Base-by-base conservation (phyloP, 2,888 invertebrate species). In the Rhingia campestris region DNA sequence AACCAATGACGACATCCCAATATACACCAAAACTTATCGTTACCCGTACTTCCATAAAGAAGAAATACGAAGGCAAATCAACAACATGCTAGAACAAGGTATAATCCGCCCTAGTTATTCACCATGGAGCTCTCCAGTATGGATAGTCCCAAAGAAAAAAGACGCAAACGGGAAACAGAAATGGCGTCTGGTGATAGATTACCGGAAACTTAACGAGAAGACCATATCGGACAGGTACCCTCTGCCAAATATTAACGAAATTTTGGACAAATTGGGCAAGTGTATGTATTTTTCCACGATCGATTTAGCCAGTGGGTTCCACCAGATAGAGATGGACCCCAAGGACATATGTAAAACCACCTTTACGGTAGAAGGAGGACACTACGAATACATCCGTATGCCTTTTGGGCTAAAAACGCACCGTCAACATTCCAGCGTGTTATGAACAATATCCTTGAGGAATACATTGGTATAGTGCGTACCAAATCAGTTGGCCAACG, bases 241-340 rank as follows among this genome's bases (percentile, higher is more conserved):
- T 2, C 32, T 53, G 3, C 81, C 75, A 9, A 64, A 76, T 39
- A 76, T 86, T 3, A 14, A 5, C 1, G 86, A 86, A 4, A 81
- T 84, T n/a, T 47, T 86, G 3, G 86, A 86, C 3, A 22, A 59
- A 37, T 43, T 86, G 56, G 82, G 80, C 2, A 58, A 51, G 7
- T 64, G 56, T 39, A 4, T 77, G n/a, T 49, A 72, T 33, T 81
- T 85, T 41, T 64, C 61, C 0, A 77, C 84, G 10, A 37, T 87
- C 7, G 80, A 86, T 43, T 39, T 82, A 14, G 72, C 61, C 4
- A 56, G 49, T 7, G 86, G 86, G 0, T 87, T 77, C 35, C 75
- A 82, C 41, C 86, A 87, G 47, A 72, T 87, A 1, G 39, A 45
- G 10, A 74, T 87, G n/a, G 51, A 35, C 10, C 12, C 45, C 9